phyloP scores from a whole-genome alignment of 2,797 vertebrate genomes.

The Austrolebias charrua region DNA sequence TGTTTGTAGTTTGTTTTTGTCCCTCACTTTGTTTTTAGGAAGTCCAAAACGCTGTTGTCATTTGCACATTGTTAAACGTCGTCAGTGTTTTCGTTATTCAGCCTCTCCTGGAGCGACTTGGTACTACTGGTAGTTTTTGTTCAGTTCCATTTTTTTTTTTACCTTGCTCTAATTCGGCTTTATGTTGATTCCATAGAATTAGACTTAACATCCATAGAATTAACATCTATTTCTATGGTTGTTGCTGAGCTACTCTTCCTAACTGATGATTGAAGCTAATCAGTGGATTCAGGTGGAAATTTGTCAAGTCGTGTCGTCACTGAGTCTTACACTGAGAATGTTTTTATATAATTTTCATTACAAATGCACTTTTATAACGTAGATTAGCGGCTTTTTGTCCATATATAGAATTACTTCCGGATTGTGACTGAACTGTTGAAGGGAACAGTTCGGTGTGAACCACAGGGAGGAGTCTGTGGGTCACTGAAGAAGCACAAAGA shows the following conservation, averaged over 20 bases:
- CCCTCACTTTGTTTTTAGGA: slow-evolving; percentile 45
- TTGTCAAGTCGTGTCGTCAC: slow-evolving; percentile 5
- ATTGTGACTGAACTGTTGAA: slow-evolving; percentile 21
- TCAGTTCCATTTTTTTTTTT: not conserved
- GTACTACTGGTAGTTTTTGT: not conserved
- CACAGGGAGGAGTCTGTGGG: slow-evolving; percentile 10
- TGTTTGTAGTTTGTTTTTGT: slow-evolving; percentile 22
- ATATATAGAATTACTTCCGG: slow-evolving; percentile 32
- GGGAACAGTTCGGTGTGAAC: not conserved
- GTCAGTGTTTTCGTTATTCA: slow-evolving; percentile 38
- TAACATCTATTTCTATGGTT: slow-evolving; percentile 17
- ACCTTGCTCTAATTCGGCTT: no score
- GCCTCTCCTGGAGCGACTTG: slow-evolving; percentile 6
- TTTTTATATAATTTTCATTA: slow-evolving; percentile 13
- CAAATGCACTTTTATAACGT: slow-evolving; percentile 36
- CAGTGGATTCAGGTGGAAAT: slow-evolving; percentile 5
- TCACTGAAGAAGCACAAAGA: slow-evolving; percentile 62
- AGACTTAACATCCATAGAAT: slow-evolving; percentile 3
- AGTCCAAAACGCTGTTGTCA: slow-evolving; percentile 38
- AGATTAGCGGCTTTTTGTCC: slow-evolving; percentile 31
- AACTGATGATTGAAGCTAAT: slow-evolving; percentile 20
- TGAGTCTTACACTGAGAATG: slow-evolving; percentile 1
- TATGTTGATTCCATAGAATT: no score
- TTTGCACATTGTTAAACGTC: slow-evolving; percentile 49
- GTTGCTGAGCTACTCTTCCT: not conserved